Percentiles rank a stretch among this genome's conserved stretches.
Evolutionary conservation across 2,888 invertebrate genomes (phyloP).

Genomic region (Pristionchus exspectatus): DNA sequence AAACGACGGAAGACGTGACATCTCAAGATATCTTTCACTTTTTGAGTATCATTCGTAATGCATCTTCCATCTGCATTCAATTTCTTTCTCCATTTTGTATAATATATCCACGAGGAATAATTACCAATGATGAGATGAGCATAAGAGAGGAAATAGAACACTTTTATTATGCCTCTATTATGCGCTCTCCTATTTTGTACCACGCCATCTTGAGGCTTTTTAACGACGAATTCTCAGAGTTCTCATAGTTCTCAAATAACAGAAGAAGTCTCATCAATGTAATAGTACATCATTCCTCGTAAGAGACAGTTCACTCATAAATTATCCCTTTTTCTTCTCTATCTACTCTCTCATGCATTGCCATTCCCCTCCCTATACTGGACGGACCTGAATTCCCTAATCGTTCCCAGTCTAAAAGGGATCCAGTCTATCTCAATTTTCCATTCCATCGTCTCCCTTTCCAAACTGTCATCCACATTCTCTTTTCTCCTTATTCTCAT

Average conservation of each 20-base stretch:
- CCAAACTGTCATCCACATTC: conserved; percentile 18
- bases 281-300: neutral
- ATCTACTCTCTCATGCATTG: conserved; percentile 2
- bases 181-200: neutral
- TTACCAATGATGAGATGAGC: conserved; percentile 2
- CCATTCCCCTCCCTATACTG: neutral
- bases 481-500: neutral
- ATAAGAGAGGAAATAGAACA: conserved; percentile 1
- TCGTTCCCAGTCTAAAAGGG: neutral
- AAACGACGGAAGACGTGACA: neutral
- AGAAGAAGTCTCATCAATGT: neutral
- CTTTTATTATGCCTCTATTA: neutral
- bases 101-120: conserved; percentile 13
- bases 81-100: neutral
- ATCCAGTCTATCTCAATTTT: neutral
- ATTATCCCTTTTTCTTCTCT: conserved; percentile 2
- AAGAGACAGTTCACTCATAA: conserved; percentile 9
- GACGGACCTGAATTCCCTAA: neutral
- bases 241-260: neutral
- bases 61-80: neutral
- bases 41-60: neutral
- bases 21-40: neutral
- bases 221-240: neutral
- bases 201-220: neutral
- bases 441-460: neutral